Evolutionary conservation across 1,140 invertebrate species (phyloP).

Genomic region (Apis laboriosa): DNA sequence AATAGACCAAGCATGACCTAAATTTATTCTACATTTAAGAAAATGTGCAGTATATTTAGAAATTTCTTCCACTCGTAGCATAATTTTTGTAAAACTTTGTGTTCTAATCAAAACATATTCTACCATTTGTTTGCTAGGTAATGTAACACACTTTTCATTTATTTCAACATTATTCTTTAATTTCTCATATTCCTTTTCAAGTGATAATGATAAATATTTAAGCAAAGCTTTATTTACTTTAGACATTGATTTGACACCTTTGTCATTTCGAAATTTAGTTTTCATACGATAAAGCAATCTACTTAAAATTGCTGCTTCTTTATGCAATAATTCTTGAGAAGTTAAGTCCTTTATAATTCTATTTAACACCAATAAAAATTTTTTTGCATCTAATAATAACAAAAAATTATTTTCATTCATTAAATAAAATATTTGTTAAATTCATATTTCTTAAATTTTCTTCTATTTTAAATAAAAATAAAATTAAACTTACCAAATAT

Average conservation of each 20-base stretch:
- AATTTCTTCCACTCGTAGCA: constrained; percentile 80
- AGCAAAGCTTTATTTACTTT: constrained; percentile 82
- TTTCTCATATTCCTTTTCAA: constrained; percentile 72
- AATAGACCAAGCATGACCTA: constrained; percentile 82
- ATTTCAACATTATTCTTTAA: constrained; percentile 77
- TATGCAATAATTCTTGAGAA: constrained; percentile 80
- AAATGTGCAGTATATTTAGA: constrained; percentile 79
- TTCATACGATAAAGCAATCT: constrained; percentile 84
- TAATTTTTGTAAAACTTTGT: constrained; percentile 82
- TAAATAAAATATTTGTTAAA: neutral
- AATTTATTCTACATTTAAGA: constrained; percentile 80
- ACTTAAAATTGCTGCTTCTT: constrained; percentile 82
- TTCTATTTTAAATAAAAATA: no score
- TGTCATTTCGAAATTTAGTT: constrained; percentile 83
- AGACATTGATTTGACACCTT: constrained; percentile 82
- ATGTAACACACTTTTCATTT: constrained; percentile 65
- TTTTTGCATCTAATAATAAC: constrained; percentile 57
- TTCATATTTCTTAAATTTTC: neutral
- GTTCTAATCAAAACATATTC: constrained; percentile 82
- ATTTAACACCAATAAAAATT: constrained; percentile 56
- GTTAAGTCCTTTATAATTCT: constrained; percentile 76
- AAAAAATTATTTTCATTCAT: constrained; percentile 13
- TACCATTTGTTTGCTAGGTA: constrained; percentile 83
- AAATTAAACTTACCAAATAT: constrained; percentile 64
- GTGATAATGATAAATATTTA: constrained; percentile 80